Evolutionary conservation across 2,888 invertebrate species (phyloP).

Genomic region (Vesta saturnalis): DNA sequence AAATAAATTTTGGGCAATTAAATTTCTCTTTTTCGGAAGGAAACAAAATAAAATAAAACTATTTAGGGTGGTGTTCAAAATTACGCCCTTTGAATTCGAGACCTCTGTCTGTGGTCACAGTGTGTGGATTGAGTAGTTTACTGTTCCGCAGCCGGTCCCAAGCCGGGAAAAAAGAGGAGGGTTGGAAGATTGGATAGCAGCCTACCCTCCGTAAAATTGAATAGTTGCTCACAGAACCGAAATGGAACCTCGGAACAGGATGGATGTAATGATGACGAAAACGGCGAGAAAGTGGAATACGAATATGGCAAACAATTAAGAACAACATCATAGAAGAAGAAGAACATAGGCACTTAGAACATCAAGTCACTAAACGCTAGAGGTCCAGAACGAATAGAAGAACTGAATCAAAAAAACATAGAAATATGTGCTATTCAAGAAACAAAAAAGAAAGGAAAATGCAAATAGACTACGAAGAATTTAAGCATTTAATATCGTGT

Average conservation of each 20-base stretch:
- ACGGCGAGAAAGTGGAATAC: not conserved
- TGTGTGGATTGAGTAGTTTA: too few species aligned
- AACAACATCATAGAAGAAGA: slow-evolving; percentile 3
- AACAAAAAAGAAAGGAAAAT: slow-evolving; percentile 3
- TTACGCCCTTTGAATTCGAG: too few species aligned
- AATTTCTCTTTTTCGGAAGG: too few species aligned
- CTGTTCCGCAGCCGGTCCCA: too few species aligned
- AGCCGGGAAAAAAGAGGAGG: too few species aligned
- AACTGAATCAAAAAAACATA: slow-evolving; percentile 4
- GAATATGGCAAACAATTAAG: slow-evolving; percentile 6
- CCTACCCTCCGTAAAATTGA: not conserved
- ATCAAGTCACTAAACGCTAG: slow-evolving; percentile 7
- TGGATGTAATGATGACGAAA: too few species aligned
- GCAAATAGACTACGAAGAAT: slow-evolving; percentile 11
- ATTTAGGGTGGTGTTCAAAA: too few species aligned
- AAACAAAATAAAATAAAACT: too few species aligned
- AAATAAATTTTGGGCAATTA: too few species aligned
- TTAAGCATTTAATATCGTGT: too few species aligned
- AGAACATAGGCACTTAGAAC: slow-evolving; percentile 8
- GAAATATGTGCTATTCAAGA: slow-evolving; percentile 7
- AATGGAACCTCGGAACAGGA: slow-evolving; percentile 6
- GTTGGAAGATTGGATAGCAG: not conserved
- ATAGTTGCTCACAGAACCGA: slow-evolving; percentile 1
- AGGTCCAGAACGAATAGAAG: not conserved
- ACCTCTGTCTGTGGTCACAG: too few species aligned